Percentiles rank a stretch among this genome's conserved stretches.
phyloP scores from a whole-genome alignment of 2,797 vertebrate species.

The Chloroceryle inda region DNA sequence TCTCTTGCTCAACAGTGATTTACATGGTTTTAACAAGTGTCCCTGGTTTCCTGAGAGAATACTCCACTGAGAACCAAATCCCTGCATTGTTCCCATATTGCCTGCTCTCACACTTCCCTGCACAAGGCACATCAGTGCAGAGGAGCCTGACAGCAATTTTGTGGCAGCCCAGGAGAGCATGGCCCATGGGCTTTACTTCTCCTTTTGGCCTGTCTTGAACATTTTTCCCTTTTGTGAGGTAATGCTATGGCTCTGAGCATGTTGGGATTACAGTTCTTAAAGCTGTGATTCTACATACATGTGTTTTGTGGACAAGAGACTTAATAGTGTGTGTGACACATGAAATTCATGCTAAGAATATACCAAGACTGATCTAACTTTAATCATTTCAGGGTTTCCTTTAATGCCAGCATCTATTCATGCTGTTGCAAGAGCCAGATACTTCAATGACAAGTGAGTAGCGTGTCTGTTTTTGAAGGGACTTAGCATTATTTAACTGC shows the following conservation, averaged over 20 bases:
- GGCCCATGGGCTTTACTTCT: neutral
- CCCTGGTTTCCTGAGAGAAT: neutral
- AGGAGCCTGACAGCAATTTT: neutral
- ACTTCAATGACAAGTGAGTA: slow-evolving; percentile 98
- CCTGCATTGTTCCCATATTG: neutral
- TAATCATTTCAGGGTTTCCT: slow-evolving; percentile 89
- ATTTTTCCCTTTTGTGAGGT: neutral
- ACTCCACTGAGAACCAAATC: neutral
- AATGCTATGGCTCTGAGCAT: too few relatives aligned
- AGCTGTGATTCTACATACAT: neutral
- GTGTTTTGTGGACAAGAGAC: neutral
- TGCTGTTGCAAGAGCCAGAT: slow-evolving; percentile 91
- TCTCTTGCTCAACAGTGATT: neutral
- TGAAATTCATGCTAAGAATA: neutral
- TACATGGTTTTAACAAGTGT: neutral
- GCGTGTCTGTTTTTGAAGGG: neutral
- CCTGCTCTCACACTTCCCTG: neutral
- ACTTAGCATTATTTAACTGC: neutral
- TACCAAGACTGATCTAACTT: slow-evolving; percentile 2
- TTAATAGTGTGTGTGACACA: neutral
- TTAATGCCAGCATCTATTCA: slow-evolving; percentile 94
- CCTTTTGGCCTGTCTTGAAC: neutral
- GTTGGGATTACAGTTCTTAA: neutral
- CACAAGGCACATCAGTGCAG: neutral
- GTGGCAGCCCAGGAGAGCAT: neutral